Base-by-base conservation (phyloP, 2,113 vertebrate genomes). In the Cottus gobio region DNA sequence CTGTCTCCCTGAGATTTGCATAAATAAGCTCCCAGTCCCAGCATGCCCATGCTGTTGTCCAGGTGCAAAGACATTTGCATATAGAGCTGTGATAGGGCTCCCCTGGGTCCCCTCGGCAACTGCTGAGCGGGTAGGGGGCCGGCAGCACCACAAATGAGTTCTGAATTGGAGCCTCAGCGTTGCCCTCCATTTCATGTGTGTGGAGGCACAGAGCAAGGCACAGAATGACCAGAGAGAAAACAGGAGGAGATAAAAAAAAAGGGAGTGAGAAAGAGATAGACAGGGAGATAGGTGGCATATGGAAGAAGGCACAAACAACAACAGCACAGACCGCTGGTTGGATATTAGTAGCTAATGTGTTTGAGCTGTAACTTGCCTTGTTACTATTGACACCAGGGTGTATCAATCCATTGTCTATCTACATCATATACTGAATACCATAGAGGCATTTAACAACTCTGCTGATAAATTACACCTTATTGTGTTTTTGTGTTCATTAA, bases 11-110 rank as follows among this genome's bases (percentile, higher is more conserved):
- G 95, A 97, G 96, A 98, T 99, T 97, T 98, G 96, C 97, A 98
- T 99, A 98, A 98, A 97, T 97, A 98, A 97, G 97, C 96, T 97
- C 95, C 95, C 95, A 93, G 95, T 97, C 96, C 96, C 97, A 96
- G 95, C 95, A 94, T 95, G 96, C 95, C 96, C 95, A 97, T 96
- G 95, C 95, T 78, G 95, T 97, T 97, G 97, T 96, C 97, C 97
- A 99, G 97, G 97, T 99, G 97, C 97, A 96, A 96, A 95, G 92
- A 94, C 95, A 99, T 99, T 99, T 99, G 97, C 98, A 99, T 99
- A 98, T 97, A 99, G 97, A 99, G 97, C 97, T 97, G 96, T 94
- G 96, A 96, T 96, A 94, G 96, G 96, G 97, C 96, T 98, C 97
- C 97, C 97, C 94, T 95, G 97, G 97, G 97, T 97, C 96, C 96